phyloP scores from a whole-genome alignment of 2,888 invertebrate species.

The Hirtodrosophila duncani region DNA sequence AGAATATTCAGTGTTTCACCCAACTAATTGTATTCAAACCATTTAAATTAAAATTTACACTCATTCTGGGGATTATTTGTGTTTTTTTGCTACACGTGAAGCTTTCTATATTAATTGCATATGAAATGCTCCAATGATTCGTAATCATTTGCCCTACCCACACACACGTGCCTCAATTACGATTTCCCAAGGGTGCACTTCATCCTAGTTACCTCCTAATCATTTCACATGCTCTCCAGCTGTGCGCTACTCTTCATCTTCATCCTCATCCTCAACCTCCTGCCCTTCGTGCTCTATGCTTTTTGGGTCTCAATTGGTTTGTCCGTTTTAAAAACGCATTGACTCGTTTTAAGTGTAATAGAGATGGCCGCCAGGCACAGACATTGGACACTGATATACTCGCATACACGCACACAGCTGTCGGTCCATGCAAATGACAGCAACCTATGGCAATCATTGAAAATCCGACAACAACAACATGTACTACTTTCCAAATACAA shows the following conservation, averaged over 20 bases:
- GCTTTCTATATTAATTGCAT: conserved; percentile 67
- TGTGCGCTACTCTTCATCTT: neutral
- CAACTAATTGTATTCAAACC: too few relatives aligned
- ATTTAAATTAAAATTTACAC: too few relatives aligned
- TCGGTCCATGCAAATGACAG: conserved; percentile 51
- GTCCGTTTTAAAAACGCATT: conserved; percentile 57
- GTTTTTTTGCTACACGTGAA: too few relatives aligned
- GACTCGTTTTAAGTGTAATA: conserved; percentile 66
- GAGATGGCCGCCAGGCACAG: conserved; percentile 56
- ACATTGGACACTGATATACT: conserved; percentile 15
- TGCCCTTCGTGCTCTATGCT: conserved; percentile 5
- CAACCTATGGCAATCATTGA: conserved; percentile 54
- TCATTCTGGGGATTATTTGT: too few relatives aligned
- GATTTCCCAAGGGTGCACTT: conserved; percentile 36
- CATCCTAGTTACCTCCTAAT: conserved; percentile 2
- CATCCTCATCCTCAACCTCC: conserved; percentile 8
- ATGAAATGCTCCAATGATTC: conserved; percentile 48
- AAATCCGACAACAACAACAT: conserved; percentile 22
- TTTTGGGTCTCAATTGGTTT: conserved; percentile 40
- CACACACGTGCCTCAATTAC: conserved; percentile 60
- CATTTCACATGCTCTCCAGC: neutral
- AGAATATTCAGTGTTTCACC: too few relatives aligned
- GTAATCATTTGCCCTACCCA: conserved; percentile 57
- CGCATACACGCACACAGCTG: conserved; percentile 3
- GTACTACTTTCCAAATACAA: neutral